A percentile compares a stretch with the other conserved stretches of the same genome.
These are phyloP conservation scores for Nothoprocta perdicaria DNA, from an alignment of 2,113 vertebrate species.

Conservation along the genomic window DNA sequence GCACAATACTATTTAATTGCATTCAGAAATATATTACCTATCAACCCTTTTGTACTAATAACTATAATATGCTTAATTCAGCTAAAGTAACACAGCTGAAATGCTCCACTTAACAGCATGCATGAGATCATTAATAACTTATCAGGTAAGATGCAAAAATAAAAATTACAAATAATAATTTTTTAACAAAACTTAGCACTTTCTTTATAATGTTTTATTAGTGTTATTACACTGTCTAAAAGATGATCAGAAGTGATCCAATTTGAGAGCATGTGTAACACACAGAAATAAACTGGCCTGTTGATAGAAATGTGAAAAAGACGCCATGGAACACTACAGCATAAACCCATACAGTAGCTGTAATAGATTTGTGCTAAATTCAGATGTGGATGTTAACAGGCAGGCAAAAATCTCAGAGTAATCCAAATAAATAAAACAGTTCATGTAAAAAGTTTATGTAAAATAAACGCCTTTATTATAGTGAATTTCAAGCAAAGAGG, in stretches of 20 bases:
- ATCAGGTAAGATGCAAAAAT: neutral
- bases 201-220: neutral
- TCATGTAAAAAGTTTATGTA: neutral
- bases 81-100: neutral
- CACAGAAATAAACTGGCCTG: neutral
- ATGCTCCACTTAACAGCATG: neutral
- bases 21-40: neutral
- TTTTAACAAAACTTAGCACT: neutral
- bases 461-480: neutral
- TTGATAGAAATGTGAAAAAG: neutral
- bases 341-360: neutral
- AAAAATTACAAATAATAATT: neutral
- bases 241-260: neutral
- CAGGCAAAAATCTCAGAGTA: neutral
- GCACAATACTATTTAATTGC: neutral
- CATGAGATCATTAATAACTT: neutral
- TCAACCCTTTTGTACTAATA: fast-evolving
- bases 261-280: neutral
- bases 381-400: neutral
- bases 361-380: neutral
- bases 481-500: neutral
- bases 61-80: neutral
- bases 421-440: neutral
- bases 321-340: neutral
- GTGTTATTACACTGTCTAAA: neutral